These are phyloP conservation scores for Sebastes umbrosus DNA, from an alignment of 2,797 vertebrate species.

Conservation along the genomic window DNA sequence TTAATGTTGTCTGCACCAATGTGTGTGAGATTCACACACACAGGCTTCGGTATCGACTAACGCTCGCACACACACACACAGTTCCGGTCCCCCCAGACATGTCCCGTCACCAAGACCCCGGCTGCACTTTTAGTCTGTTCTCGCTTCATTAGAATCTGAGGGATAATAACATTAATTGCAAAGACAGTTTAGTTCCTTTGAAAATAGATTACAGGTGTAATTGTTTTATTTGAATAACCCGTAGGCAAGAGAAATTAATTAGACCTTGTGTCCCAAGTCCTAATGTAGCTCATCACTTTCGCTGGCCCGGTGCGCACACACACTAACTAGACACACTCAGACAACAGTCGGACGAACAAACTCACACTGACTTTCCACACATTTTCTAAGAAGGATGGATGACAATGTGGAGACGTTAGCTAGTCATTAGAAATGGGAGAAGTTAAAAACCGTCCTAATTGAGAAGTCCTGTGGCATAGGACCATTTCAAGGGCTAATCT, in stretches of 20 bases:
- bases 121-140: conserved; percentile 52
- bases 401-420: conserved; percentile 4
- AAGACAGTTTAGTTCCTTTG: conserved; percentile 80
- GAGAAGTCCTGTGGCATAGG: conserved; percentile 2
- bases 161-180: conserved; percentile 82
- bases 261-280: conserved; percentile 74
- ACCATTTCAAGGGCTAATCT: conserved; percentile 26
- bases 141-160: conserved; percentile 73
- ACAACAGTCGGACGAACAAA: not conserved
- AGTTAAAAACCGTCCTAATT: conserved; percentile 13
- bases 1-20: conserved; percentile 78
- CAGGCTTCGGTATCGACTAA: conserved; percentile 20
- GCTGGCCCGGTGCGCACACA: conserved; percentile 6
- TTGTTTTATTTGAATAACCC: conserved; percentile 82
- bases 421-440: conserved; percentile 23
- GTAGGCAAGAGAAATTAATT: conserved; percentile 79
- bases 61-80: not conserved
- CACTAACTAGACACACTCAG: not conserved
- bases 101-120: conserved; percentile 58
- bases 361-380: not conserved
- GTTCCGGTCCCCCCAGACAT: conserved; percentile 57
- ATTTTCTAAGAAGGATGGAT: not conserved
- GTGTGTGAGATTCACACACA: conserved; percentile 50
- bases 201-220: conserved; percentile 85
- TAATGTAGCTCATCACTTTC: conserved; percentile 68